phyloP scores from a whole-genome alignment of 2,113 vertebrate genomes.

The Pedionomus torquatus region DNA sequence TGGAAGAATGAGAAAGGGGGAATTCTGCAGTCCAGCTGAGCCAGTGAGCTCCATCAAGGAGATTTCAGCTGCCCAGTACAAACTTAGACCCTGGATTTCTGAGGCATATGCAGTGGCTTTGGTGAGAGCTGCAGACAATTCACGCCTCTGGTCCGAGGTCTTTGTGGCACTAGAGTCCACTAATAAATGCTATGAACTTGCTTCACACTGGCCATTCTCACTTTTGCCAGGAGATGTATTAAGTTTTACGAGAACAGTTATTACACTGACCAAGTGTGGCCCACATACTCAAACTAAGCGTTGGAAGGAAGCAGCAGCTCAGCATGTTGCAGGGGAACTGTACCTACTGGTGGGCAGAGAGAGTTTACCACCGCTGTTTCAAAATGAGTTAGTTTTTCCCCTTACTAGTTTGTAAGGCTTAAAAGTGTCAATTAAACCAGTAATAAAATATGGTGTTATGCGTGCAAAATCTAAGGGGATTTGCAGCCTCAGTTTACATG shows the following conservation, averaged over 20 bases:
- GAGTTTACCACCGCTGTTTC: not conserved
- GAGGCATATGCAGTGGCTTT: not conserved
- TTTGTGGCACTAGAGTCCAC: not conserved
- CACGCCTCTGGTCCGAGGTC: not conserved
- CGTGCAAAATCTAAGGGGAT: not conserved
- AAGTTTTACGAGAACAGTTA: not conserved
- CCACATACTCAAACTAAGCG: not conserved
- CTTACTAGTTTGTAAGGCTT: not conserved
- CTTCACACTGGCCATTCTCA: not conserved
- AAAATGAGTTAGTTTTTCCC: not conserved
- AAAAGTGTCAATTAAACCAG: not conserved
- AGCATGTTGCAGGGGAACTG: not conserved
- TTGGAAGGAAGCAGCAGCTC: not conserved
- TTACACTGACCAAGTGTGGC: not conserved
- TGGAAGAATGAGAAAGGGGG: not conserved
- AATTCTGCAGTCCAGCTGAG: not conserved
- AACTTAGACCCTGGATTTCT: not conserved
- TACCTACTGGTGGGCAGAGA: not conserved
- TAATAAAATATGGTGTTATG: not conserved
- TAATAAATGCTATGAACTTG: not conserved
- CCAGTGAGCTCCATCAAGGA: not conserved
- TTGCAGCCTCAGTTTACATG: not conserved
- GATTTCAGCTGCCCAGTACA: not conserved
- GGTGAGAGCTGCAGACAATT: not conserved
- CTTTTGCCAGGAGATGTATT: not conserved